Conservation (phyloP, 1,140 invertebrate genomes). For the Plodia interpunctella region DNA sequence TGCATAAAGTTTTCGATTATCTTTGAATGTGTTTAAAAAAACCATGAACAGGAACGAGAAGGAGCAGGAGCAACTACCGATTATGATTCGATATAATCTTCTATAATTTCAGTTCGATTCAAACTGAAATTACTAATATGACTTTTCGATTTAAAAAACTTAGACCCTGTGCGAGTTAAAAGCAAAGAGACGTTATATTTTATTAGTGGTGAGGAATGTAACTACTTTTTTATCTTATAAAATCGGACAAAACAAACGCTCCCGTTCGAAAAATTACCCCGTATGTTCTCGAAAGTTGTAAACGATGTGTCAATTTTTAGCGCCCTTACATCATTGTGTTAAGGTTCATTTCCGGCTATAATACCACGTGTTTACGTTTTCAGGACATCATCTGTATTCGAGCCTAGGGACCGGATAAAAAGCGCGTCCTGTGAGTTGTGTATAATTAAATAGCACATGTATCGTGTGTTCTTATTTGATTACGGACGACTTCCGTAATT, state of each 20-base stretch:
- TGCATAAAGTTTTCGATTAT: not conserved
- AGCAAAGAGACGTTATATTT: no score
- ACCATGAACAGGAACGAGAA: no score
- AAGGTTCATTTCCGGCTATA: not conserved
- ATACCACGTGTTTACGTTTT: not conserved
- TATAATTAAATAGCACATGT: not conserved
- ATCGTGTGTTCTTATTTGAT: not conserved
- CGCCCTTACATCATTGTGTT: not conserved
- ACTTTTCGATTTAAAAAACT: no score
- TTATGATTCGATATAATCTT: no score
- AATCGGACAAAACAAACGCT: not conserved
- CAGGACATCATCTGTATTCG: slow-evolving; percentile 8
- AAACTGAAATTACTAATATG: no score
- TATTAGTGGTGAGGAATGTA: no score
- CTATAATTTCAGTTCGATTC: no score
- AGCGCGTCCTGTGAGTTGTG: not conserved
- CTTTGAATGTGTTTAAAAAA: no score
- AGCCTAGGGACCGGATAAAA: slow-evolving; percentile 7
- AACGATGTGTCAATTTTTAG: not conserved
- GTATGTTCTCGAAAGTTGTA: slow-evolving; percentile 5
- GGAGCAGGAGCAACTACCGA: no score
- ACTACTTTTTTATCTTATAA: no score
- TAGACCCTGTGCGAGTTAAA: no score
- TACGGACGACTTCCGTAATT: not conserved
- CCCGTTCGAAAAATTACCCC: not conserved